Conservation (phyloP, 64 coral and sea anemone genomes). For the Stichodactyla helianthus region DNA sequence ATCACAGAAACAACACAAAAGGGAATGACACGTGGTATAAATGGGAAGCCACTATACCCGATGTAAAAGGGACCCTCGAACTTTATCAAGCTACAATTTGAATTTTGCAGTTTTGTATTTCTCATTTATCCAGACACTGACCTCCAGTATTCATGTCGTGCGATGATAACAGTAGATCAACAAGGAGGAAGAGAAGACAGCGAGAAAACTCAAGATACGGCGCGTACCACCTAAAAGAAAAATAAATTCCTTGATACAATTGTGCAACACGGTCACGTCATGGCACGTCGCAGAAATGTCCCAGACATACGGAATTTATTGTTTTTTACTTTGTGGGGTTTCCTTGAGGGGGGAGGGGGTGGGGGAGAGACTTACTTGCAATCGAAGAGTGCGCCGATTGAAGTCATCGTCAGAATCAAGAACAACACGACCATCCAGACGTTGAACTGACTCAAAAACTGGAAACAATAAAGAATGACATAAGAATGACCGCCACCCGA, state of each 20-base stretch:
- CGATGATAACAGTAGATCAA: constrained; percentile 55
- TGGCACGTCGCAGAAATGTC: no score
- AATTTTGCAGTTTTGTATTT: no score
- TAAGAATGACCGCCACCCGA: background rate
- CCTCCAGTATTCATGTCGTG: constrained; percentile 61
- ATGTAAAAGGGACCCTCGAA: no score
- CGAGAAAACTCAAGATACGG: constrained; percentile 72
- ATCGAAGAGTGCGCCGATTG: constrained; percentile 71
- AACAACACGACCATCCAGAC: constrained; percentile 54
- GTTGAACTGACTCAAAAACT: constrained; percentile 57
- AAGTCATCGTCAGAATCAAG: constrained; percentile 62
- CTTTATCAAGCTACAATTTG: no score
- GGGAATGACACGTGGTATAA: no score
- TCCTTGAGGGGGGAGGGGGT: no score
- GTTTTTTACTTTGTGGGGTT: no score
- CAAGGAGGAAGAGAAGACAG: constrained; percentile 57
- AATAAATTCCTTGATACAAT: background rate
- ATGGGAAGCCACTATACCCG: no score
- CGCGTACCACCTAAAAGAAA: constrained; percentile 60
- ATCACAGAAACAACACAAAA: no score
- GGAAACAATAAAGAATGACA: background rate
- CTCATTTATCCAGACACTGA: background rate
- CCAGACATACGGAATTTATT: no score
- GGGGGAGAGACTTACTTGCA: constrained; percentile 60
- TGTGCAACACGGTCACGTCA: no score